A percentile compares a stretch with the other conserved stretches of the same genome.
These are phyloP conservation scores for Thinocorus orbignyianus DNA, from an alignment of 2,113 vertebrate genomes.

Conservation along the genomic window DNA sequence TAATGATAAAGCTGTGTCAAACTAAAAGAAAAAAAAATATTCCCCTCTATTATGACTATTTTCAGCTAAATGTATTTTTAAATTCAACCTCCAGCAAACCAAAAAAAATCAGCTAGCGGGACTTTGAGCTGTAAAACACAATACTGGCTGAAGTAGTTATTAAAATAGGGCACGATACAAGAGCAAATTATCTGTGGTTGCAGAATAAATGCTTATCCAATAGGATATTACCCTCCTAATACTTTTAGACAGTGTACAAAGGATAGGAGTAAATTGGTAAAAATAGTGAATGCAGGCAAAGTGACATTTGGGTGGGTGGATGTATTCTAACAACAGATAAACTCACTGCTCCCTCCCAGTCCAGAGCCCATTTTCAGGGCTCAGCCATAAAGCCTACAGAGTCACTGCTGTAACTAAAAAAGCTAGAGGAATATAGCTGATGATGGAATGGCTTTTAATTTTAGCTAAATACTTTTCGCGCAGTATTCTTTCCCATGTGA, in stretches of 20 bases:
- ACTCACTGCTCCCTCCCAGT: rapidly evolving
- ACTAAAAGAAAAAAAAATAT: neutral
- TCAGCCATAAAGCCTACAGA: neutral
- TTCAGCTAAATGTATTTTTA: neutral
- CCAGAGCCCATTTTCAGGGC: rapidly evolving
- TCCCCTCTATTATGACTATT: neutral
- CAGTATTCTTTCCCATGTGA: neutral
- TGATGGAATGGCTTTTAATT: neutral
- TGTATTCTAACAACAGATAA: neutral
- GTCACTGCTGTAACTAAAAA: neutral
- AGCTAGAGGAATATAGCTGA: neutral
- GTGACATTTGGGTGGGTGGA: neutral
- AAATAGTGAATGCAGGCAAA: neutral
- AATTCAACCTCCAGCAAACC: neutral
- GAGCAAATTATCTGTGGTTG: neutral
- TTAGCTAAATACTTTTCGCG: neutral
- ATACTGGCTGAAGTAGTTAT: neutral
- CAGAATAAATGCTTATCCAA: neutral
- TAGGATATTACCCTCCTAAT: neutral
- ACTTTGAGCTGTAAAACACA: neutral
- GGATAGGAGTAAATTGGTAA: neutral
- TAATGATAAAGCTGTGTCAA: neutral
- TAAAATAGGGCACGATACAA: neutral
- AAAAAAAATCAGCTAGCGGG: neutral
- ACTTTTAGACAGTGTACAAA: neutral